phyloP scores from a whole-genome alignment of 2,888 invertebrate species.

The Mayetiola destructor region DNA sequence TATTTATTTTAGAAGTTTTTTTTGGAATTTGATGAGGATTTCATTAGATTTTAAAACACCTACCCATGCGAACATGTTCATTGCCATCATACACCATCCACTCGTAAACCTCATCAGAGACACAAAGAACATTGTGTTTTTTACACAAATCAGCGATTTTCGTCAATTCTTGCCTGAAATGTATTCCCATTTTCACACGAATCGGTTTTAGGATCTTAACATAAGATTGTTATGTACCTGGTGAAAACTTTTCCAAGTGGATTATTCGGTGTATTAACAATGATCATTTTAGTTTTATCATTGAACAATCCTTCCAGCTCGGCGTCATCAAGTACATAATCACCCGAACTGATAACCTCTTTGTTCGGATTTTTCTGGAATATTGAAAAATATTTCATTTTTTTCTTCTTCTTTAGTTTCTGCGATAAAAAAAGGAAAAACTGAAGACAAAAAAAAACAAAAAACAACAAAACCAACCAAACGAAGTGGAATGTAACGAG shows the following conservation, averaged over 20 bases:
- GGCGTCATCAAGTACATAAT: slow-evolving; percentile 75
- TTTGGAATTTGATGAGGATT: too few species aligned
- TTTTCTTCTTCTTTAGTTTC: neutral
- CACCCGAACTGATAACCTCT: slow-evolving; percentile 51
- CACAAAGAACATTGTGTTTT: slow-evolving; percentile 79
- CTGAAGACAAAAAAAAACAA: neutral
- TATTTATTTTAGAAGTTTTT: too few species aligned
- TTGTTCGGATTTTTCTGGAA: slow-evolving; percentile 20
- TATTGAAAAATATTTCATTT: neutral
- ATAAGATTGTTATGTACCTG: neutral
- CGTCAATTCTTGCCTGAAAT: slow-evolving; percentile 43
- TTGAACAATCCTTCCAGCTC: slow-evolving; percentile 72
- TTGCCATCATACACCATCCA: slow-evolving; percentile 73
- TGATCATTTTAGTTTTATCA: slow-evolving; percentile 79
- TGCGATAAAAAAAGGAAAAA: slow-evolving; percentile 18
- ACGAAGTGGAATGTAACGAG: slow-evolving; percentile 74
- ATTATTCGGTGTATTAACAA: slow-evolving; percentile 97
- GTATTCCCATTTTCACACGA: neutral
- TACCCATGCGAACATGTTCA: slow-evolving; percentile 12
- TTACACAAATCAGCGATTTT: slow-evolving; percentile 77
- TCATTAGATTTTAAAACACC: too few species aligned
- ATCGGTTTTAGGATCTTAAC: neutral
- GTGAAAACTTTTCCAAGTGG: slow-evolving; percentile 78
- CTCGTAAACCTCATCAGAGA: slow-evolving; percentile 97
- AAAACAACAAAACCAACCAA: slow-evolving; percentile 44